phyloP scores from a whole-genome alignment of 2,888 invertebrate species.

The Ceramica pisi region DNA sequence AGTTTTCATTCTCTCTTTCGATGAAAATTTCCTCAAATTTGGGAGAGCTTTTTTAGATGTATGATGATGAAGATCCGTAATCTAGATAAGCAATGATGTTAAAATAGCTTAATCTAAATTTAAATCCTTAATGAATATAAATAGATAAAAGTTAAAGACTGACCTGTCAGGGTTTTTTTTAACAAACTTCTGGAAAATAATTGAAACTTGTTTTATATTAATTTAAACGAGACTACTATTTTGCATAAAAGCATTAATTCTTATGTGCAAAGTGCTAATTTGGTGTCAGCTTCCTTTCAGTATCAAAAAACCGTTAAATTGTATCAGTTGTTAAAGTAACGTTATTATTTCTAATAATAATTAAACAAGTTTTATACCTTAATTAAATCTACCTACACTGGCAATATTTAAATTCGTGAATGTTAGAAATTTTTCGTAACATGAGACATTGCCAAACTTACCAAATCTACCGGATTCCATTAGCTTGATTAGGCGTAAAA shows the following conservation, averaged over 20 bases:
- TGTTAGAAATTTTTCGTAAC: conserved; percentile 7
- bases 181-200: background rate
- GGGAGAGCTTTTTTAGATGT: too few species aligned
- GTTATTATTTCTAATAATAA: conserved; percentile 15
- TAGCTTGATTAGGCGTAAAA: background rate
- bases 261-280: conserved; percentile 3
- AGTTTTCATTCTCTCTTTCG: too few species aligned
- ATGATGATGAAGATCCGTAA: background rate
- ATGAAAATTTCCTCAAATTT: too few species aligned
- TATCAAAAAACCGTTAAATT: conserved; percentile 14
- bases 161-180: background rate
- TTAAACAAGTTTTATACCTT: conserved; percentile 14
- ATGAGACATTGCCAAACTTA: background rate
- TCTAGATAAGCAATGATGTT: background rate
- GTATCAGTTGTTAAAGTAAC: conserved; percentile 24
- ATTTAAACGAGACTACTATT: conserved; percentile 3
- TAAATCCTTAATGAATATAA: background rate
- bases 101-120: background rate
- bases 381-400: background rate
- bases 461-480: background rate
- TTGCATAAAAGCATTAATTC: conserved; percentile 15
- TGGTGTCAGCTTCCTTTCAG: conserved; percentile 4
- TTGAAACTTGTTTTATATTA: background rate
- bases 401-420: conserved; percentile 9
- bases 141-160: background rate